Evolutionary conservation across 2,888 invertebrate genomes (phyloP), one percentile per base, ranked within the genome.

Genomic region (Temnothorax unifasciatus): DNA sequence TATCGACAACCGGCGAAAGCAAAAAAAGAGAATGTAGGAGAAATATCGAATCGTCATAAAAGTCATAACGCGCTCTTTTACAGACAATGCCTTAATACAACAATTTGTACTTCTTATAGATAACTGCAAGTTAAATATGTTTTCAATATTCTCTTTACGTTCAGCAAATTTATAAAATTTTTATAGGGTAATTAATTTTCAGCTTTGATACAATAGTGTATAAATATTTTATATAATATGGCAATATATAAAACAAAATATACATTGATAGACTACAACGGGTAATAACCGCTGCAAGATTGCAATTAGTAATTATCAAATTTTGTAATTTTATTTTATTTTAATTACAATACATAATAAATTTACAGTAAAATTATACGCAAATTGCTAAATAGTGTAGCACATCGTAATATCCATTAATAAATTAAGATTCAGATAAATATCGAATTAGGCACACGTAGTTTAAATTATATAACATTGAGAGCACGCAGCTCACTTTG

Each of bases 401-500:
- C 11, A 66, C 11, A 66, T 25, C 6, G 11, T 41, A 64, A 76
- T 41, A 21, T 47, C 11, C 21, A 44, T 57, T 44, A 79, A n/a
- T 29, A 68, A 38, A 1, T 41, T 41, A 47, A 77, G 11, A 69
- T 81, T 86, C 81, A 77, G 64, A 74, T 85, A 79, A 38, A 83
- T 85, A 84, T 82, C 86, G 83, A 63, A 63, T 84, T 83, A 84
- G 54, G 44, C 44, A 64, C 64, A 68, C 61, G 66, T 54, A 3
- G 52, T 57, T 21, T 66, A 54, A 59, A 63, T 63, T 85, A 68
- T 73, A 85, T 85, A 79, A 57, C 41, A 81, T 68, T 73, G 64
- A 85, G 81, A 86, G 69, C 79, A 69, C 54, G 44, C 50, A 64
- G 34, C 18, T 25, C 13, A 50, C 61, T 79, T 79, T 61, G 74